phyloP scores from a whole-genome alignment of 2,888 invertebrate species.

The Lasioglossum figueresi region DNA sequence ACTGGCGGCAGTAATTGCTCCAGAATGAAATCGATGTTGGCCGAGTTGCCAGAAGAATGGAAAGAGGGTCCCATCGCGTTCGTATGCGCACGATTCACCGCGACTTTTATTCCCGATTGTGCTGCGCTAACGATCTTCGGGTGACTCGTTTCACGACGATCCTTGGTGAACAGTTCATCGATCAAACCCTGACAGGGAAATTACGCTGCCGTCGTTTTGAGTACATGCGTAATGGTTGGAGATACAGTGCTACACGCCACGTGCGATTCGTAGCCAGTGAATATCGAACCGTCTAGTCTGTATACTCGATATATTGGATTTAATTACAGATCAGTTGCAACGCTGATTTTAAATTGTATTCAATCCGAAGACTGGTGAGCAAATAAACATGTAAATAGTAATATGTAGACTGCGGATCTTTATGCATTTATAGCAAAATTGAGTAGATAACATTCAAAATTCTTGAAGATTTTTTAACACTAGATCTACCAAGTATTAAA shows the following conservation, averaged over 20 bases:
- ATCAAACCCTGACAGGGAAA: slow-evolving; percentile 49
- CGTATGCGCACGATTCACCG: slow-evolving; percentile 24
- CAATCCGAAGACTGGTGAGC: too few relatives aligned
- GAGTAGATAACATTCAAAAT: too few relatives aligned
- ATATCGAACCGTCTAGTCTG: not conserved
- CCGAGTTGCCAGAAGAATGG: slow-evolving; percentile 45
- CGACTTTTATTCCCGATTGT: not conserved
- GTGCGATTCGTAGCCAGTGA: not conserved
- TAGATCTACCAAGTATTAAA: too few relatives aligned
- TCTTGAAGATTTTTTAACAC: too few relatives aligned
- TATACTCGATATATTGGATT: not conserved
- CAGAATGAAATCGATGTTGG: slow-evolving; percentile 58
- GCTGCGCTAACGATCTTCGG: slow-evolving; percentile 42
- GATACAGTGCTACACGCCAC: not conserved
- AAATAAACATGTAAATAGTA: too few relatives aligned
- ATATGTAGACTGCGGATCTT: too few relatives aligned
- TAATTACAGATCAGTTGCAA: not conserved
- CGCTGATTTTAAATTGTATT: too few relatives aligned
- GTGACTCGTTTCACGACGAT: slow-evolving; percentile 14
- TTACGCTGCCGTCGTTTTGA: slow-evolving; percentile 31
- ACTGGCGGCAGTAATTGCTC: slow-evolving; percentile 55
- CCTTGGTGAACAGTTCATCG: slow-evolving; percentile 29
- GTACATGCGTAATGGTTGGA: slow-evolving; percentile 9
- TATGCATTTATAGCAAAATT: too few relatives aligned
- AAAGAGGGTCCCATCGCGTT: slow-evolving; percentile 48